These are phyloP conservation scores for Tromatobia lineatoria DNA, from an alignment of 2,888 invertebrate species.

Conservation along the genomic window DNA sequence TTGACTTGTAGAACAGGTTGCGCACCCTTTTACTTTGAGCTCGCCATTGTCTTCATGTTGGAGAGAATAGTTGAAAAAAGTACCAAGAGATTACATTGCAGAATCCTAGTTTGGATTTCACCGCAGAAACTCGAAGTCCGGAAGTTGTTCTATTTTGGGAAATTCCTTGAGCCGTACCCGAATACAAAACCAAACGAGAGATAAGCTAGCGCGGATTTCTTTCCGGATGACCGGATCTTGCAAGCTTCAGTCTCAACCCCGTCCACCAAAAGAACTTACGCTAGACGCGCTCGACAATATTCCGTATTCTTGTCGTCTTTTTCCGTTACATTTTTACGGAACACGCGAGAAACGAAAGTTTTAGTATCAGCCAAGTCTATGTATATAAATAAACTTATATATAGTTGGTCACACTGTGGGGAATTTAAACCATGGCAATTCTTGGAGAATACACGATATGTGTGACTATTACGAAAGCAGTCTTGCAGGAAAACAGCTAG, in stretches of 20 bases:
- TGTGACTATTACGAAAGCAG: constrained; percentile 52
- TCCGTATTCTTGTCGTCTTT: constrained; percentile 54
- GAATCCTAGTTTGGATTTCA: constrained; percentile 61
- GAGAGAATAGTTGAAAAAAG: constrained; percentile 5
- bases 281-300: constrained; percentile 58
- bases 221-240: constrained; percentile 62
- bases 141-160: constrained; percentile 49
- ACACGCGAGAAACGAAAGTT: constrained; percentile 25
- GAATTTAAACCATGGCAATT: constrained; percentile 41
- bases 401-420: constrained; percentile 26
- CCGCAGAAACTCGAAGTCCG: constrained; percentile 28
- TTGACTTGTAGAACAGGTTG: background rate
- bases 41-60: background rate
- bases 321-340: constrained; percentile 26
- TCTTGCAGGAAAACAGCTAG: constrained; percentile 43
- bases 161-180: constrained; percentile 23
- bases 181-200: constrained; percentile 50
- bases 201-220: constrained; percentile 56
- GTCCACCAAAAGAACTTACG: constrained; percentile 54
- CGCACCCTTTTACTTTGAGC: background rate
- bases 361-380: constrained; percentile 44
- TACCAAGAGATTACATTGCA: constrained; percentile 62
- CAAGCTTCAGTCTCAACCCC: constrained; percentile 29
- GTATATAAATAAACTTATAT: too few relatives aligned
- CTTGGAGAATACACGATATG: constrained; percentile 45